phyloP scores from a whole-genome alignment of 92 coral and sea anemone genomes.

The Phenganax marumi region DNA sequence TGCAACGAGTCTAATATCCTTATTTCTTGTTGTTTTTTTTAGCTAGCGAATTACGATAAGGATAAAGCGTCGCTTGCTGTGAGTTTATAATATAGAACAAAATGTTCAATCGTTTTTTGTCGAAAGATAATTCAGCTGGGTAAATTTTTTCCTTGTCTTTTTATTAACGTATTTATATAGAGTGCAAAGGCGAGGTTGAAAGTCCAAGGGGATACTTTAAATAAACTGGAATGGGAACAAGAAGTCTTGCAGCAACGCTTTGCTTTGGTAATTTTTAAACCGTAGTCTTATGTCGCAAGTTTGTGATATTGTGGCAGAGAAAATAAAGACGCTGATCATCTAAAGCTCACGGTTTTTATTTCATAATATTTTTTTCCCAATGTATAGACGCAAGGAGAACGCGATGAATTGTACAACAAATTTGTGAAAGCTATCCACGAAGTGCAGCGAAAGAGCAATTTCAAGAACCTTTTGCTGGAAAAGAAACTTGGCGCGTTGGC shows the following conservation, averaged over 20 bases:
- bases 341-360: not conserved
- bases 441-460: conserved; percentile 98
- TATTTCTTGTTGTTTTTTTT: conserved; percentile 18
- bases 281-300: not conserved
- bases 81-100: conserved; percentile 41
- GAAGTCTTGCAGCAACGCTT: conserved; percentile 94
- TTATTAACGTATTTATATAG: conserved; percentile 31
- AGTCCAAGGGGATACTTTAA: conserved; percentile 90
- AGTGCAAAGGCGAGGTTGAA: conserved; percentile 96
- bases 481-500: conserved; percentile 92
- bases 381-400: conserved; percentile 93
- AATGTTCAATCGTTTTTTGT: not conserved
- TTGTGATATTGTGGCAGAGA: not conserved
- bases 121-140: not conserved
- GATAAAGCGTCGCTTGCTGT: conserved; percentile 98
- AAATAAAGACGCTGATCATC: not conserved
- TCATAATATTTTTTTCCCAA: not conserved
- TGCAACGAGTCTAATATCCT: not conserved
- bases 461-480: conserved; percentile 87
- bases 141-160: not conserved
- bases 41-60: conserved; percentile 98
- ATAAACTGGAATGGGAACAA: conserved; percentile 90
- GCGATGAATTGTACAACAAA: conserved; percentile 92
- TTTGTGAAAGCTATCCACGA: conserved; percentile 99
- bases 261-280: conserved; percentile 64